Base-by-base conservation (phyloP, 2,888 invertebrate genomes). In the Megamerina dolium region DNA sequence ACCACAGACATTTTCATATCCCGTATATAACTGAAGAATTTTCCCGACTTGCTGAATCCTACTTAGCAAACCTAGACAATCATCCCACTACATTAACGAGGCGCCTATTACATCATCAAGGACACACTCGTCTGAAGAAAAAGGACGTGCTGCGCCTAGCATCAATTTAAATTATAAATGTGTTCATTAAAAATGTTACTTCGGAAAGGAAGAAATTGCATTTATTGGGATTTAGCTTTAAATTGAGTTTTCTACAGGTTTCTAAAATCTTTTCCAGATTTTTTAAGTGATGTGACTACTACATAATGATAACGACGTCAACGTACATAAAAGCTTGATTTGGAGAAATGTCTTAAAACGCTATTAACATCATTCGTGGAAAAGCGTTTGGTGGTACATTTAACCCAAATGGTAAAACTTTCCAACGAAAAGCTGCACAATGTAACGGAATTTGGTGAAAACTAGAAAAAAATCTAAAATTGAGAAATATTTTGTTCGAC, bases 321-420 rank as follows among this genome's bases (percentile, higher is more conserved):
- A 58, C 51, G 38, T 55, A 55, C 21, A 57, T 41, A 43, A 47
- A 47, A 20, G 35, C 47, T 29, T 43, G 32, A 10, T 46, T 36
- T n/a, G 46, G 40, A 4, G 43, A 6, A 14, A 46, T 35, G 9
- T 52, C 52, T 6, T 55, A 43, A 45, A 59, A 56, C n/a, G 56
- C 54, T 4, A 56, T 48, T 4, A 49, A 39, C 59, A 61, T 57
- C 55, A 59, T 57, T 39, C 57, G 14, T 32, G 48, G 50, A 44
- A 60, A 60, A 27, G 52, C 53, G 6, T 55, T 50, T 32, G 50
- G 48, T 2, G 45, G 40, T 2, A 50, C 49, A 8, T 48, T 50
- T 14, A 59, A 41, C 3, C 56, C 57, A 46, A n/a, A n/a, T n/a
- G n/a, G n/a, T n/a, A n/a, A n/a, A n/a, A n/a, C n/a, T n/a, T n/a